phyloP scores from a whole-genome alignment of 37 sponge, comb jelly and placozoan genomes.

The Axinella damicornis region DNA sequence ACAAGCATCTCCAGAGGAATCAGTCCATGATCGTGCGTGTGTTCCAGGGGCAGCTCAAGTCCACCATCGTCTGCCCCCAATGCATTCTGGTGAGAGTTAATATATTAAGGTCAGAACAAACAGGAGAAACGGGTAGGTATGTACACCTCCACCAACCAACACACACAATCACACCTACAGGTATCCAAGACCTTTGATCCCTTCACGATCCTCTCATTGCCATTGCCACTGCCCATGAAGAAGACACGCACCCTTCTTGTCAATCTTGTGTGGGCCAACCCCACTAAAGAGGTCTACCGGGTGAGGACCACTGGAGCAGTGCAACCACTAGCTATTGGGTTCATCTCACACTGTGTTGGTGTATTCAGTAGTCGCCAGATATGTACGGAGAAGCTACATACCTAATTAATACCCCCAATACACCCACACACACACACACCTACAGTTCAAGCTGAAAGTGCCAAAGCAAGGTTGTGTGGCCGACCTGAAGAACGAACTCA shows the following conservation, averaged over 20 bases:
- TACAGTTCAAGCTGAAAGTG: constrained; percentile 69
- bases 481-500: constrained; percentile 62
- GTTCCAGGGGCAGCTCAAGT: constrained; percentile 93
- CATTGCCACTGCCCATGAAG: constrained; percentile 93
- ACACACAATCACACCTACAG: constrained; percentile 10
- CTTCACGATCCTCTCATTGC: constrained; percentile 94
- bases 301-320: no score
- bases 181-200: constrained; percentile 92
- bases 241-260: constrained; percentile 70
- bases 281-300: neutral
- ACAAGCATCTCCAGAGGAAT: constrained; percentile 76
- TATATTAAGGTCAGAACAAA: no score
- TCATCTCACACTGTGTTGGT: no score
- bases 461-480: constrained; percentile 71
- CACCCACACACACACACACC: no score
- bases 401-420: neutral
- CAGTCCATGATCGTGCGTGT: constrained; percentile 85
- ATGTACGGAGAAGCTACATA: neutral
- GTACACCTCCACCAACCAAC: no score
- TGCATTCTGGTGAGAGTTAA: constrained; percentile 41
- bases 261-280: constrained; percentile 67
- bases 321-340: no score
- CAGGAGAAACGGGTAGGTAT: no score
- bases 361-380: no score
- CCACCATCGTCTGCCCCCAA: constrained; percentile 79